Conservation (phyloP, 1,140 invertebrate species). For the Lasaia peninsularis region DNA sequence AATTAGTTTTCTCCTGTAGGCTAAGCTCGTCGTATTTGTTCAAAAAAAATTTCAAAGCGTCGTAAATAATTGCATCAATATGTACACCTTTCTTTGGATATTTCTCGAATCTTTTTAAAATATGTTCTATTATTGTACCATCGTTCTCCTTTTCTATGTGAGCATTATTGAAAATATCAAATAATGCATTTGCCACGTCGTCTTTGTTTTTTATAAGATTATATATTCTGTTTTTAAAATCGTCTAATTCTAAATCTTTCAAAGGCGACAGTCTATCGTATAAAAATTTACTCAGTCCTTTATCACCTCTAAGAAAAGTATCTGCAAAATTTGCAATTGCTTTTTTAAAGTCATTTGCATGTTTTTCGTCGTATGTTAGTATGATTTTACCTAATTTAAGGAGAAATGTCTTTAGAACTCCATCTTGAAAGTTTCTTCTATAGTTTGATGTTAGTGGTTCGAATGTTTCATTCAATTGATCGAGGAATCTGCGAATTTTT, state of each 20-base stretch:
- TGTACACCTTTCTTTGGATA: neutral
- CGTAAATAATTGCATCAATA: neutral
- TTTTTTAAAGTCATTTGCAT: neutral
- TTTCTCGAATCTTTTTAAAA: neutral
- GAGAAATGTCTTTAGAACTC: constrained; percentile 7
- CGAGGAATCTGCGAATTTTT: constrained; percentile 6
- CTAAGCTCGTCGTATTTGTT: neutral
- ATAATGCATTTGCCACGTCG: neutral
- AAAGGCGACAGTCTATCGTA: neutral
- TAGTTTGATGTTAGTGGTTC: neutral
- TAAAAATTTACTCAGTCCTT: neutral
- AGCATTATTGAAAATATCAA: neutral
- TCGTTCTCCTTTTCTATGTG: neutral
- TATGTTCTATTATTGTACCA: neutral
- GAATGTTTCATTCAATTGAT: constrained; percentile 9
- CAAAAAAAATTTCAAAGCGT: neutral
- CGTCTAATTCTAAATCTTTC: neutral
- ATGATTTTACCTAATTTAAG: neutral
- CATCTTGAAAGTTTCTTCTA: neutral
- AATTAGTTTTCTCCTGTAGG: neutral
- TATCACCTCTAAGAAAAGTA: neutral
- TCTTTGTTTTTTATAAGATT: neutral
- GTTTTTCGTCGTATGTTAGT: constrained; percentile 10
- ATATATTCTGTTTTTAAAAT: neutral
- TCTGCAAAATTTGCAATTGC: neutral